Conservation (phyloP, 2,113 vertebrate species). For the Nasalis larvatus region DNA sequence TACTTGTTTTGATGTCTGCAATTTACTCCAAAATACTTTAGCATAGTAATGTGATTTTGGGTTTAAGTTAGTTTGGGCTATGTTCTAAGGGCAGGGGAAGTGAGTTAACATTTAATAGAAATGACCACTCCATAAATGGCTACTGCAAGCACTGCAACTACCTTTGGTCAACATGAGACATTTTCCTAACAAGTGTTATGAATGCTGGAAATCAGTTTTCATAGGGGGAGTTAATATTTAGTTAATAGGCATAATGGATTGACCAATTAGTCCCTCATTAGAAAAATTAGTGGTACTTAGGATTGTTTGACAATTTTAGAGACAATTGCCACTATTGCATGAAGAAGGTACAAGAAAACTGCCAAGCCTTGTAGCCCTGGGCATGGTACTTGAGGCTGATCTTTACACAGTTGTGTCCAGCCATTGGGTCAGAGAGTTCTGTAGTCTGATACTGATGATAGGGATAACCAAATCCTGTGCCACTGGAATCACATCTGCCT, state of each 20-base stretch:
- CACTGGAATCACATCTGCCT: neutral
- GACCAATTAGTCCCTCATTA: neutral
- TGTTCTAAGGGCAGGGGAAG: neutral
- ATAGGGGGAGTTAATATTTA: neutral
- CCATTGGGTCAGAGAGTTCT: neutral
- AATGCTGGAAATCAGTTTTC: conserved; percentile 6
- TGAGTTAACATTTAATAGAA: neutral
- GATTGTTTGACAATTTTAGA: neutral
- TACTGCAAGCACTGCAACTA: neutral
- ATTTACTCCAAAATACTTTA: neutral
- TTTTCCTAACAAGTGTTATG: neutral
- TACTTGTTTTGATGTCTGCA: neutral
- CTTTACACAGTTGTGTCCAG: neutral
- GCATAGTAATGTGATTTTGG: neutral
- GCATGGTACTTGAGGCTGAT: neutral
- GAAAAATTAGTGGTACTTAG: neutral
- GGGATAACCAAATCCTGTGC: neutral
- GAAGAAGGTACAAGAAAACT: neutral
- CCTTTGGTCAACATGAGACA: neutral
- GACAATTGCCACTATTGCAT: neutral
- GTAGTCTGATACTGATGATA: neutral
- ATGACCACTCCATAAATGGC: neutral
- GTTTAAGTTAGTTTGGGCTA: neutral
- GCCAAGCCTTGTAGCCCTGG: neutral
- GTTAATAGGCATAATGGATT: neutral